phyloP scores from a whole-genome alignment of 2,888 invertebrate genomes.

The Augiades crinisus region DNA sequence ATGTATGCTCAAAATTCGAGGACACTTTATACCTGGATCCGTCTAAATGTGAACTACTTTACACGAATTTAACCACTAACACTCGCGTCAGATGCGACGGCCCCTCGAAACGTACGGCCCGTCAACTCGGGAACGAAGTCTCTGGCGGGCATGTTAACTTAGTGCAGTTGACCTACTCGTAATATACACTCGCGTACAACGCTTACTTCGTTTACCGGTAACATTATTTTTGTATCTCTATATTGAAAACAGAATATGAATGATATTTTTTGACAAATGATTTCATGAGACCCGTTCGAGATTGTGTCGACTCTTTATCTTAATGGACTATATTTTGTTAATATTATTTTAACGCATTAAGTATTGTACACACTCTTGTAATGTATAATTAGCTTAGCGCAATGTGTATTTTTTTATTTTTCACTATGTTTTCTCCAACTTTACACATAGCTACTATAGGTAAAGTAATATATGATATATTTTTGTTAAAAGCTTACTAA shows the following conservation, averaged over 20 bases:
- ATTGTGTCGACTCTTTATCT: conserved; percentile 19
- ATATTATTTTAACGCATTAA: conserved; percentile 13
- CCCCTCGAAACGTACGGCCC: no score
- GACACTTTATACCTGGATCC: no score
- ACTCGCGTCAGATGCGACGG: no score
- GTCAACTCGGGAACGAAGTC: no score
- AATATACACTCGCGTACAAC: conserved; percentile 28
- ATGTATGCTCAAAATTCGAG: no score
- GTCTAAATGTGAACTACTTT: no score
- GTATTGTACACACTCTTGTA: conserved; percentile 1
- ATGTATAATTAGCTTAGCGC: conserved; percentile 3
- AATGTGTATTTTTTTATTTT: conserved; percentile 13
- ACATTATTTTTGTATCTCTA: conserved; percentile 26
- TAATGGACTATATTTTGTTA: conserved; percentile 21
- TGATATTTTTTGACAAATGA: conserved; percentile 22
- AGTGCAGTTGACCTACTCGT: conserved; percentile 49
- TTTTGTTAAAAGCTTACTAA: conserved; percentile 24
- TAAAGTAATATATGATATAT: conserved; percentile 6
- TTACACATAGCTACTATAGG: conserved; percentile 8
- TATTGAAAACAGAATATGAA: conserved; percentile 15
- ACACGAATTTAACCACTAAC: no score
- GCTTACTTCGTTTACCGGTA: conserved; percentile 21
- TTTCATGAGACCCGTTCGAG: conserved; percentile 9
- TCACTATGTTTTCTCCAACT: conserved; percentile 2
- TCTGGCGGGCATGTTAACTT: conserved; percentile 52